These are phyloP conservation scores for Dallia pectoralis DNA, from an alignment of 2,797 vertebrate genomes.

Conservation along the genomic window DNA sequence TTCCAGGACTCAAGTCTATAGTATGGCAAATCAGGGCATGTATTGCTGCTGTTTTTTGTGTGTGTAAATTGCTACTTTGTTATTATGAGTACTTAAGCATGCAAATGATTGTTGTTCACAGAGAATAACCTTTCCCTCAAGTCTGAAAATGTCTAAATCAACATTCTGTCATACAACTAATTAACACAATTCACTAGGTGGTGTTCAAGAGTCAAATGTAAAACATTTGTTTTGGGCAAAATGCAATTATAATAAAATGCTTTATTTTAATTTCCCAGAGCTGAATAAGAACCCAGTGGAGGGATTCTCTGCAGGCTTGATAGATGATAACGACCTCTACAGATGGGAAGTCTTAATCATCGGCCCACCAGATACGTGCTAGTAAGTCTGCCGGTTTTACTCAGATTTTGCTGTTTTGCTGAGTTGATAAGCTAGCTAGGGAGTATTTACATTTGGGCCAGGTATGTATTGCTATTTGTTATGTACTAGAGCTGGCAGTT, in stretches of 20 bases:
- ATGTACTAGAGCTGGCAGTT: neutral
- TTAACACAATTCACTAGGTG: neutral
- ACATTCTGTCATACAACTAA: neutral
- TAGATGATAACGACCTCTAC: conserved; percentile 98
- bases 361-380: conserved; percentile 96
- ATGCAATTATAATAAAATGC: neutral
- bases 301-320: conserved; percentile 98
- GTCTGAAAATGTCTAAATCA: neutral
- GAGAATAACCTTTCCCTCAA: neutral
- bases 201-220: neutral
- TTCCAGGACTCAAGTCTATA: neutral
- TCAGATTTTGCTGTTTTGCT: neutral
- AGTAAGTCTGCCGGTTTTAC: conserved; percentile 82
- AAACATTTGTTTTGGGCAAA: neutral
- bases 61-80: neutral
- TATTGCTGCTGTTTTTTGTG: neutral
- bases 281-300: conserved; percentile 99
- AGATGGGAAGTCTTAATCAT: conserved; percentile 99
- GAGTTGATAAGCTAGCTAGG: neutral
- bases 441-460: conserved; percentile 2
- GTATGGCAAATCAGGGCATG: neutral
- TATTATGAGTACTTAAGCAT: neutral
- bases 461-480: neutral
- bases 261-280: conserved; percentile 70
- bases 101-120: neutral